phyloP scores from a whole-genome alignment of 2,797 vertebrate genomes.

The Hypotaenidia okinawae region DNA sequence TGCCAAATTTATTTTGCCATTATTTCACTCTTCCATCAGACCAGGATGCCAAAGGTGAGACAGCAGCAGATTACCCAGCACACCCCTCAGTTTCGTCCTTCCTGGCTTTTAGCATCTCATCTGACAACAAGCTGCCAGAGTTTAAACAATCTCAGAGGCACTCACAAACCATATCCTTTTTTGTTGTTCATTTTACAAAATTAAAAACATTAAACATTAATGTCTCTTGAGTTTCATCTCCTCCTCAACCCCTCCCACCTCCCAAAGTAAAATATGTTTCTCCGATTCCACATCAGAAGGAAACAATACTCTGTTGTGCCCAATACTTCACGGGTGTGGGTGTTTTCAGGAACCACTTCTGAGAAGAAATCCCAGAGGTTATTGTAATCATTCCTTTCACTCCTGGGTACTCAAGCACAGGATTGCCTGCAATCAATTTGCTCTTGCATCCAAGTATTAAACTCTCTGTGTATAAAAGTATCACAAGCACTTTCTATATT shows the following conservation, averaged over 20 bases:
- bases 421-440: slow-evolving; percentile 80
- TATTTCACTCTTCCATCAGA: slow-evolving; percentile 9
- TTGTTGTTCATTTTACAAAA: slow-evolving; percentile 74
- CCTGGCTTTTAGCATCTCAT: slow-evolving; percentile 42
- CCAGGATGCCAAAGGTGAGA: slow-evolving; percentile 57
- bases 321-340: slow-evolving; percentile 50
- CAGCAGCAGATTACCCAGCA: slow-evolving; percentile 42
- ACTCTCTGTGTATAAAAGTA: slow-evolving; percentile 73
- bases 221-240: slow-evolving; percentile 72
- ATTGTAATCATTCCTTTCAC: slow-evolving; percentile 74
- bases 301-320: slow-evolving; percentile 65
- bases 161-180: slow-evolving; percentile 66
- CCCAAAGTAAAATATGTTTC: slow-evolving; percentile 73
- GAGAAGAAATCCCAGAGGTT: slow-evolving; percentile 74
- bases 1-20: slow-evolving; percentile 47
- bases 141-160: slow-evolving; percentile 57
- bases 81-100: slow-evolving; percentile 21
- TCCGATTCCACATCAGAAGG: slow-evolving; percentile 71
- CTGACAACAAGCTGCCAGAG: slow-evolving; percentile 59
- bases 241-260: slow-evolving; percentile 51
- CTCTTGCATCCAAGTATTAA: slow-evolving; percentile 74
- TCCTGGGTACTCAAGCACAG: slow-evolving; percentile 73
- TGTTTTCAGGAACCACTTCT: slow-evolving; percentile 68
- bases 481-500: slow-evolving; percentile 76
- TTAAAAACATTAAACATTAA: slow-evolving; percentile 79